These are phyloP conservation scores for Holothuria glaberrima DNA, from an alignment of 35 echinoderm and acorn worm genomes.

Conservation along the genomic window DNA sequence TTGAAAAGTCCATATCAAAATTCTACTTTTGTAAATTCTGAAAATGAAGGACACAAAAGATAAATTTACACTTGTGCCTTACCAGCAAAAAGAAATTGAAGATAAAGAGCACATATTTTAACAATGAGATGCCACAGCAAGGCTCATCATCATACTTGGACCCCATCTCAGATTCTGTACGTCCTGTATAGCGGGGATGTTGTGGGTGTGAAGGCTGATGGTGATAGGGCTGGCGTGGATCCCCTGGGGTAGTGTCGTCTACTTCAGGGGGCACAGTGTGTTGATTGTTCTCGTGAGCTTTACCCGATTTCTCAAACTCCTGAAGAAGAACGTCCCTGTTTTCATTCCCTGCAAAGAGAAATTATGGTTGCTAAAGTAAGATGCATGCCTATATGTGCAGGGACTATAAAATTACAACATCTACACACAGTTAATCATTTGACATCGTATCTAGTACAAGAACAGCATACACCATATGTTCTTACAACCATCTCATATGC, in stretches of 20 bases:
- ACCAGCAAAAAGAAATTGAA: constrained; percentile 99
- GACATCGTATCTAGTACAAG: too few relatives aligned
- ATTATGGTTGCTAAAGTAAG: too few relatives aligned
- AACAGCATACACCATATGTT: too few relatives aligned
- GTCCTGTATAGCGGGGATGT: constrained; percentile 16
- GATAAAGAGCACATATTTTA: constrained; percentile 97
- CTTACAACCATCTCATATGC: too few relatives aligned
- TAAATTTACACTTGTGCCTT: neutral
- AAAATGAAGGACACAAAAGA: too few relatives aligned
- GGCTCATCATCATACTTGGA: constrained; percentile 93
- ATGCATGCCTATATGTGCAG: too few relatives aligned
- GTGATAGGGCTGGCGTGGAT: constrained; percentile 32
- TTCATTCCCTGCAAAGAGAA: constrained; percentile 23
- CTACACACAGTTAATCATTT: too few relatives aligned
- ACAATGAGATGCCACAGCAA: constrained; percentile 90
- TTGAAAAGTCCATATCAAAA: too few relatives aligned
- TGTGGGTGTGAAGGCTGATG: constrained; percentile 33
- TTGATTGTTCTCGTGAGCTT: constrained; percentile 11
- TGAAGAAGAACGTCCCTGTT: constrained; percentile 47
- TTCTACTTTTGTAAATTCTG: too few relatives aligned
- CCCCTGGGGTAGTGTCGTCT: constrained; percentile 29
- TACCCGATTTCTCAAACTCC: constrained; percentile 40
- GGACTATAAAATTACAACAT: too few relatives aligned
- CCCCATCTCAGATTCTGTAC: constrained; percentile 63
- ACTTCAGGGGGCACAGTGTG: constrained; percentile 32